Base-by-base conservation (phyloP, 1,140 invertebrate genomes). In the Atta colombica region DNA sequence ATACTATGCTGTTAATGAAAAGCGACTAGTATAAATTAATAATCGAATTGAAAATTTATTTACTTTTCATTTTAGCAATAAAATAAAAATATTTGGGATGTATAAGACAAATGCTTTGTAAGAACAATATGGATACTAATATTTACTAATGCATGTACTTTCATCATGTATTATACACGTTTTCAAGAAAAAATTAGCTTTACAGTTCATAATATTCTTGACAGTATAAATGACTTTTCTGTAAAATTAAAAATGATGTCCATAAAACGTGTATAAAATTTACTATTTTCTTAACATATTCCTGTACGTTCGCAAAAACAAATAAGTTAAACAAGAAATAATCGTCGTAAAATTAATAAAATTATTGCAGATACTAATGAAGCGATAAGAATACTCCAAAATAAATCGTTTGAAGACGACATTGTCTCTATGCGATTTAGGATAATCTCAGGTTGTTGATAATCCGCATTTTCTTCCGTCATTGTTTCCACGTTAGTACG, bases 331-430 rank as follows among this genome's bases (percentile, higher is more conserved):
- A 95, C 90, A 77, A 95, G 86, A 93, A 95, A 95, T 68, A 95
- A 82, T 92, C 94, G 92, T 91, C 94, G 88, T 10, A 95, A 88
- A 68, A 95, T 90, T 53, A 95, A 92, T 35, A 95, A 51, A 88
- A 94, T 92, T 78, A 95, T 95, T 53, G 93, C 94, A 16, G 89
- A 94, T 35, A 95, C 55, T 78, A 95, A 88, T 12, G 90, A 92
- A 45, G 90, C 90, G 84, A 95, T 95, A 0, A 95, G 87, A 72
- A 94, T 93, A 87, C 89, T 95, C 94, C 94, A 95, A 84, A 95
- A 92, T 68, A 94, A 82, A 72, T 95, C 94, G 45, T 95, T 95
- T 5, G 92, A 93, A 35, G 94, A 95, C 4, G 92, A 93, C 90
- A 94, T 93, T 16, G 90, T 93, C 80, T 93, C 92, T 68, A 93